These are phyloP conservation scores for Ceratoteleas bidentatus DNA, from an alignment of 1,140 invertebrate species.

Conservation along the genomic window DNA sequence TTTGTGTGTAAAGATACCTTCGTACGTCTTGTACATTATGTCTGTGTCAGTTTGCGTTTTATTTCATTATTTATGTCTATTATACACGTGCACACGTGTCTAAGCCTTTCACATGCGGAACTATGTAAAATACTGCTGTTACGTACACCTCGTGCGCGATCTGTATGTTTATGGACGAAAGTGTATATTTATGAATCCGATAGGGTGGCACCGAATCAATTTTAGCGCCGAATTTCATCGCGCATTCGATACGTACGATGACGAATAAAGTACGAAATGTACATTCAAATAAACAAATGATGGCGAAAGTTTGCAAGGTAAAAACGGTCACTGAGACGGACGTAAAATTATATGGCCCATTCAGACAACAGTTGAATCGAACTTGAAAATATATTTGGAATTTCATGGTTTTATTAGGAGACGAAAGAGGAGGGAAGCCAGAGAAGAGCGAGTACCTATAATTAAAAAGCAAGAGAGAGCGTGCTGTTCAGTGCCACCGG, in stretches of 20 bases:
- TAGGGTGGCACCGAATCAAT: neutral
- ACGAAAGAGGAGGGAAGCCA: too few species aligned
- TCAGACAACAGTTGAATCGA: too few species aligned
- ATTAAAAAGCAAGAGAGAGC: too few species aligned
- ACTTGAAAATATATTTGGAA: too few species aligned
- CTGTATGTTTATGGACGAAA: constrained; percentile 6
- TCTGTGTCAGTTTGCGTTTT: constrained; percentile 7
- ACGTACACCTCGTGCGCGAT: neutral
- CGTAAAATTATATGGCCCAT: too few species aligned
- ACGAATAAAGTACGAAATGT: too few species aligned
- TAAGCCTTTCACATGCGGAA: neutral
- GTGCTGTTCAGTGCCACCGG: too few species aligned
- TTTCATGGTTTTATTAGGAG: too few species aligned
- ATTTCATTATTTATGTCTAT: constrained; percentile 16
- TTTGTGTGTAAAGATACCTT: neutral
- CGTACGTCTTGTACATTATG: constrained; percentile 4
- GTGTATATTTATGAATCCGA: constrained; percentile 2
- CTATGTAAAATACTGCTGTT: neutral
- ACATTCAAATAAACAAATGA: too few species aligned
- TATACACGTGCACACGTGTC: constrained; percentile 4
- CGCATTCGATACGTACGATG: neutral
- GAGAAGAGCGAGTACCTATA: too few species aligned
- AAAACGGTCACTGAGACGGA: too few species aligned
- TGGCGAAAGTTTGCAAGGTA: too few species aligned
- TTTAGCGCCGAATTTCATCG: neutral